These are phyloP conservation scores for Triplophysa dalaica DNA, from an alignment of 2,113 vertebrate genomes.

Conservation along the genomic window DNA sequence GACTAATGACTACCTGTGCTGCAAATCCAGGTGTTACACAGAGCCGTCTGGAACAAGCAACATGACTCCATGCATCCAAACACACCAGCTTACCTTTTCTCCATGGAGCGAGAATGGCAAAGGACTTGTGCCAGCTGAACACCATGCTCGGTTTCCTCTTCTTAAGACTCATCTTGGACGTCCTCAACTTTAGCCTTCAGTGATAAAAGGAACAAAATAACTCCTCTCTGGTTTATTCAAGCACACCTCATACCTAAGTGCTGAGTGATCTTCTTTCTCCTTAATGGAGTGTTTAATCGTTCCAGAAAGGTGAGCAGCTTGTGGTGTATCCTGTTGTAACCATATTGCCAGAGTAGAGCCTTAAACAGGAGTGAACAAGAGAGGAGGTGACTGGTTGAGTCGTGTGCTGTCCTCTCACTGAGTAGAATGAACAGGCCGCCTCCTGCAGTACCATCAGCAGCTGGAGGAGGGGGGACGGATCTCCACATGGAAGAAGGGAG, in stretches of 20 bases:
- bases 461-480: constrained; percentile 57
- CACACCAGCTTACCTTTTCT: constrained; percentile 75
- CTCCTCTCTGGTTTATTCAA: constrained; percentile 41
- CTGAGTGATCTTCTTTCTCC: constrained; percentile 1
- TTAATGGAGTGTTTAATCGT: constrained; percentile 18
- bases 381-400: constrained; percentile 34
- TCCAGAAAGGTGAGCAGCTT: constrained; percentile 12
- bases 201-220: not conserved
- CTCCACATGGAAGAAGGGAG: constrained; percentile 41
- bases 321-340: not conserved
- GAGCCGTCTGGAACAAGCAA: constrained; percentile 12
- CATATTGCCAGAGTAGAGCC: constrained; percentile 24
- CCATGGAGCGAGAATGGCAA: constrained; percentile 75
- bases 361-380: constrained; percentile 20
- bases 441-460: constrained; percentile 48
- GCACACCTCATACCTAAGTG: constrained; percentile 40
- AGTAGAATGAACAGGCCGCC: constrained; percentile 57
- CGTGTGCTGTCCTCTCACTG: constrained; percentile 52
- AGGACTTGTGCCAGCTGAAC: constrained; percentile 79
- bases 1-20: constrained; percentile 46
- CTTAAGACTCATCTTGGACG: constrained; percentile 66
- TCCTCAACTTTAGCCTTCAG: constrained; percentile 22
- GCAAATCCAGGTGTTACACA: constrained; percentile 40
- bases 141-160: constrained; percentile 66
- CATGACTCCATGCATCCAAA: constrained; percentile 26